These are phyloP conservation scores for Champsocephalus esox DNA, from an alignment of 2,797 vertebrate genomes.

Conservation along the genomic window DNA sequence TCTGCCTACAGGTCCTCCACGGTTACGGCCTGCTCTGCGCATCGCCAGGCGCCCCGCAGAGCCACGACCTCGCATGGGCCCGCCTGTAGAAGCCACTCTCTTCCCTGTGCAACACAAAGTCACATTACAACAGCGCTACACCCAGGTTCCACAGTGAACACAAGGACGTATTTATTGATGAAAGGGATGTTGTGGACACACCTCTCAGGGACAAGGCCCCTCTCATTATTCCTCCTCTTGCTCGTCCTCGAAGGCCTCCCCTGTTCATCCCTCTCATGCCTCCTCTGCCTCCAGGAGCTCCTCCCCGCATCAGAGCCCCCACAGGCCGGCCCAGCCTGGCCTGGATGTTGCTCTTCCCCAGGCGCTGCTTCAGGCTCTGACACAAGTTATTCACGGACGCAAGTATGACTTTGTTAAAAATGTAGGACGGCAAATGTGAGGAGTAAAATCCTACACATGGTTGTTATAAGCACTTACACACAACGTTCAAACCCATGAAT, in stretches of 20 bases:
- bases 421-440: neutral
- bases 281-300: conserved; percentile 83
- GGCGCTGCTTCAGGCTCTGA: conserved; percentile 96
- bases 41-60: conserved; percentile 87
- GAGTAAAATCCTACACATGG: neutral
- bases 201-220: conserved; percentile 92
- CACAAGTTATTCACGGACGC: conserved; percentile 13
- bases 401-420: neutral
- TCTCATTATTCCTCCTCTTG: conserved; percentile 88
- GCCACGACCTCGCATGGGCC: conserved; percentile 88
- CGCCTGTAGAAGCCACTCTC: conserved; percentile 76
- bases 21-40: conserved; percentile 85
- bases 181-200: conserved; percentile 44
- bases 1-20: conserved; percentile 88
- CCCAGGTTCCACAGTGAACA: neutral
- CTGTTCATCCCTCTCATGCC: conserved; percentile 90
- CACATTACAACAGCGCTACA: neutral
- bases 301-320: conserved; percentile 87
- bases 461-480: neutral
- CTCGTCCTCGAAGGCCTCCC: conserved; percentile 89
- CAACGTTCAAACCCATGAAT: neutral
- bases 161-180: neutral
- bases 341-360: conserved; percentile 98
- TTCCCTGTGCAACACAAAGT: conserved; percentile 60
- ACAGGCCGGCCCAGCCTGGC: conserved; percentile 93